Base-by-base conservation (phyloP, 2,888 invertebrate genomes). In the Andrena dorsata region DNA sequence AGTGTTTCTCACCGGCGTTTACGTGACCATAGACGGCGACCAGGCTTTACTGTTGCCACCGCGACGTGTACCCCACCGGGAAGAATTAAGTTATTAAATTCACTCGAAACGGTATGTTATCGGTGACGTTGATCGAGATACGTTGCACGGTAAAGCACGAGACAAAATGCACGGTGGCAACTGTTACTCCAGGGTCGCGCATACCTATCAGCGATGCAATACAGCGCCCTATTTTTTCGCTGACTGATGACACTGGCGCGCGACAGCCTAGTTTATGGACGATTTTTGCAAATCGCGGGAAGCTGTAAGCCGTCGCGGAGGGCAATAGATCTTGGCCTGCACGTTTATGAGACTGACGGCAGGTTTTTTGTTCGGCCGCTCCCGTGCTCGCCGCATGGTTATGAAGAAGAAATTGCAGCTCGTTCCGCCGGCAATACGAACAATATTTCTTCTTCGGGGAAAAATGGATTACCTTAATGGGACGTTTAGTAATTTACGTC, bases 191-290 rank as follows among this genome's bases (percentile, higher is more conserved):
- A 23, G 16, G 13, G 41, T 10, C 32, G 51, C 58, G 13, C 58
- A 26, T 58, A 58, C 28, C 26, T 58, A 58, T 32, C 26, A 26
- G 8, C 20, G 32, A 30, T 23, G 80, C 80, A 80, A 80, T 63
- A 32, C 72, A n/a, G 4, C 64, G 80, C 56, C 74, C 81, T 51
- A 74, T 60, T 81, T 81, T 81, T 81, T 47, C 65, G 51, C 69
- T 74, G 81, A 70, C 74, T 74, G 81, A 81, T 81, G 79, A 63
- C 72, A 61, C 51, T 6, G 60, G n/a, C 74, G 41, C 68, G 51
- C 51, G 81, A 80, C 81, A 80, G 69, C 58, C 73, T 58, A 28
- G 58, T 81, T 80, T 80, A 81, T 73, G 68, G 58, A 47, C 81
- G 68, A 81, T 80, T 80, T 69, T 80, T 74, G 80, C 80, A 80